Evolutionary conservation across 2,888 invertebrate species (phyloP).

Genomic region (Pristionchus mayeri): DNA sequence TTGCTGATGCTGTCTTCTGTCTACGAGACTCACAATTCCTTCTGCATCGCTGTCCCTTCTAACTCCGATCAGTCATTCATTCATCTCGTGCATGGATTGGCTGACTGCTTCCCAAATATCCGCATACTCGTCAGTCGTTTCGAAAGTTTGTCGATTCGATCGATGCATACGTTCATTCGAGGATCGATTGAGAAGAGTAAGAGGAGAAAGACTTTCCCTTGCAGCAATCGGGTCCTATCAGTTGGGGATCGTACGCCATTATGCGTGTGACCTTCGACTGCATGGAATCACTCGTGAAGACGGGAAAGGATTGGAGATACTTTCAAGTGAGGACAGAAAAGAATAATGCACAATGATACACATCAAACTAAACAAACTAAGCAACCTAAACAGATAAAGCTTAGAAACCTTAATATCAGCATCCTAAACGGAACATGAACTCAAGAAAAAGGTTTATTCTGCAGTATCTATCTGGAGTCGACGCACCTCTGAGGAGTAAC

Average conservation of each 20-base stretch:
- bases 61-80: not conserved
- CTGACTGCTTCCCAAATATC: slow-evolving; percentile 18
- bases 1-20: slow-evolving; percentile 1
- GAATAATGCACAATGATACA: too few relatives aligned
- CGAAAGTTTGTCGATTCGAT: too few relatives aligned
- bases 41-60: slow-evolving; percentile 5
- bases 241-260: slow-evolving; percentile 19
- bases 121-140: slow-evolving; percentile 22
- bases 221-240: not conserved
- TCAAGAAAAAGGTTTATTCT: not conserved
- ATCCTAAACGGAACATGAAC: not conserved
- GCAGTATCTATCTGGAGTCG: slow-evolving; percentile 43
- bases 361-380: too few relatives aligned
- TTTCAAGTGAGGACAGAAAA: slow-evolving; percentile 20
- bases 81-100: not conserved
- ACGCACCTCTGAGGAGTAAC: slow-evolving; percentile 47
- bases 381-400: not conserved
- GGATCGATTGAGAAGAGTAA: not conserved
- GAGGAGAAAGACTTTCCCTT: not conserved
- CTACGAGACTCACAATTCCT: slow-evolving; percentile 26
- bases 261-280: not conserved
- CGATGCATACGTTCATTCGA: too few relatives aligned
- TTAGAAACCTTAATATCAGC: not conserved
- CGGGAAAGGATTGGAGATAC: not conserved
- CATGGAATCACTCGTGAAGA: not conserved